Percentiles rank a stretch among this genome's conserved stretches.
Evolutionary conservation across 2,113 vertebrate species (phyloP).

Genomic region (Panthera leo): DNA sequence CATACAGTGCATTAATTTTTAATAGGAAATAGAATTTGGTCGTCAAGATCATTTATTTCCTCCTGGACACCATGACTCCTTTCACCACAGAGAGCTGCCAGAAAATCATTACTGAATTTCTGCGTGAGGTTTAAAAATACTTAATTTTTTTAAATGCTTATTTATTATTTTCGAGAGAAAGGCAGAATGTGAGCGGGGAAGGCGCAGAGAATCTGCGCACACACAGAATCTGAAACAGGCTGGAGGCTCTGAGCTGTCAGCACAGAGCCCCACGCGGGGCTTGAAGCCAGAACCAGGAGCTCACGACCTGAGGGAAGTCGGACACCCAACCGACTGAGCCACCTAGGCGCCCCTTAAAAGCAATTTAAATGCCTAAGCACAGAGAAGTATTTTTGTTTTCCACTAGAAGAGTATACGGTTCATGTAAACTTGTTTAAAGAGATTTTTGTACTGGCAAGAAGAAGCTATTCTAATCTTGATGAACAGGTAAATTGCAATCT

Average conservation of each 20-base stretch:
- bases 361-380: not conserved
- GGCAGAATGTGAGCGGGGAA: too few species aligned
- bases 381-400: not conserved
- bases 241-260: too few species aligned
- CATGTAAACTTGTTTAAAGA: not conserved
- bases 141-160: not conserved
- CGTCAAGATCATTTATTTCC: not conserved
- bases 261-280: too few species aligned
- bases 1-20: not conserved
- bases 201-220: too few species aligned
- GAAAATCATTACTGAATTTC: not conserved
- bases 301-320: too few species aligned
- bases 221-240: too few species aligned
- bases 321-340: too few species aligned
- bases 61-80: not conserved
- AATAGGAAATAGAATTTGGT: slow-evolving; percentile 33
- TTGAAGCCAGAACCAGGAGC: too few species aligned
- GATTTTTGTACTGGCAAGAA: not conserved
- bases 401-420: not conserved
- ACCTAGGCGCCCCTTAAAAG: not conserved
- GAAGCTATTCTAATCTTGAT: slow-evolving; percentile 34
- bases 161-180: too few species aligned
- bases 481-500: slow-evolving; percentile 46
- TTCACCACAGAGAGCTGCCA: not conserved
- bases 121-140: not conserved